A percentile compares a stretch with the other conserved stretches of the same genome.
Conservation (phyloP, 1,140 invertebrate species). For the Drosophila ironensis region DNA sequence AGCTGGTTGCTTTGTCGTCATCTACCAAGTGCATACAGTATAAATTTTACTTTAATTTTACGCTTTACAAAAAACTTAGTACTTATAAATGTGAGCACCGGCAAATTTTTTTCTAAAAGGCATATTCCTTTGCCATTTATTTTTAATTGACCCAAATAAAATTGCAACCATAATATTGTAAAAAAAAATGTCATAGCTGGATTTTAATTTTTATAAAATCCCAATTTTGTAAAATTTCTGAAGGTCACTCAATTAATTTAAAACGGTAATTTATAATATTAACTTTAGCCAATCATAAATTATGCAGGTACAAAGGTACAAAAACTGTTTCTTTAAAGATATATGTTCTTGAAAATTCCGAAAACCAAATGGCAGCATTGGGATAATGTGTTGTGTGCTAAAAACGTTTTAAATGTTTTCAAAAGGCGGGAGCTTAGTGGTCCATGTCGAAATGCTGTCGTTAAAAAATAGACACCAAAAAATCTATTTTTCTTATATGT, state of each 20-base stretch:
- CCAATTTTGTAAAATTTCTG: no score
- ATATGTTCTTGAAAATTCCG: conserved; percentile 16
- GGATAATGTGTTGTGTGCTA: conserved; percentile 23
- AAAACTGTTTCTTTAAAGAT: conserved; percentile 45
- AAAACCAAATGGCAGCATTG: conserved; percentile 27
- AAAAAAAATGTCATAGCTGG: not conserved
- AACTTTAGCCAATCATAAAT: conserved; percentile 47
- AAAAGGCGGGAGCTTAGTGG: conserved; percentile 47
- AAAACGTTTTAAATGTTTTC: conserved; percentile 43
- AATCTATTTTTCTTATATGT: conserved; percentile 35
- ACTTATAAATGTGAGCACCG: no score
- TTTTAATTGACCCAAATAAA: conserved; percentile 35
- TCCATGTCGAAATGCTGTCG: conserved; percentile 67
- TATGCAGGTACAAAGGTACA: conserved; percentile 26
- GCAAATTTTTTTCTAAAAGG: conserved; percentile 21
- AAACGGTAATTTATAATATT: conserved; percentile 39
- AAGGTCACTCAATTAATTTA: conserved; percentile 7
- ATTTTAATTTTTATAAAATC: not conserved
- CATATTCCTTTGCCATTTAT: conserved; percentile 37
- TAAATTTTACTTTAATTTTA: conserved; percentile 5
- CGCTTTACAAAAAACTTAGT: no score
- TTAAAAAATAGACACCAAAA: conserved; percentile 54
- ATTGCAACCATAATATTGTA: conserved; percentile 31
- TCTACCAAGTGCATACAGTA: conserved; percentile 31
- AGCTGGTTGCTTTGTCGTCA: conserved; percentile 65